Conservation (phyloP, 2,113 vertebrate genomes). For the Aegotheles bennettii region DNA sequence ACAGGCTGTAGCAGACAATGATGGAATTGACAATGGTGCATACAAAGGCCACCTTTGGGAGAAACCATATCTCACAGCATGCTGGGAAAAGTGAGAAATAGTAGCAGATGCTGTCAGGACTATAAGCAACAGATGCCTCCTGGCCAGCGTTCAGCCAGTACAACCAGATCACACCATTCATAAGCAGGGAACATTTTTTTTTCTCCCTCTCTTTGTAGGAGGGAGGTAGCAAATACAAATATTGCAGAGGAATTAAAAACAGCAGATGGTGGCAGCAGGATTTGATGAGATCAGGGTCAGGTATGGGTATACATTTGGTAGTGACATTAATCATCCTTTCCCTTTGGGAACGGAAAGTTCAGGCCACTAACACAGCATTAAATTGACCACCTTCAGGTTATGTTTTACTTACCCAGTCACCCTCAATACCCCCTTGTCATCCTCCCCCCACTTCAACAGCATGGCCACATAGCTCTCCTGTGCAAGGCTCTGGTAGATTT, state of each 20-base stretch:
- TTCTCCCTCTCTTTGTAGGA: constrained; percentile 65
- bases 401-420: constrained; percentile 64
- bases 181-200: constrained; percentile 56
- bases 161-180: constrained; percentile 76
- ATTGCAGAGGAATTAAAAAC: constrained; percentile 77
- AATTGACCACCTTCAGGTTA: constrained; percentile 63
- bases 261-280: constrained; percentile 82
- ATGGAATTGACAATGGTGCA: constrained; percentile 82
- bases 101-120: constrained; percentile 92
- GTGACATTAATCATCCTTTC: constrained; percentile 69
- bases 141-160: constrained; percentile 83
- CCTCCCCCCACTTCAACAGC: background rate
- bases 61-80: constrained; percentile 85
- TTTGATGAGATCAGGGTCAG: constrained; percentile 77
- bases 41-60: constrained; percentile 91
- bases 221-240: constrained; percentile 74
- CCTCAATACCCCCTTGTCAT: constrained; percentile 52
- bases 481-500: constrained; percentile 22
- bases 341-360: constrained; percentile 63
- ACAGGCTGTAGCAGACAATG: constrained; percentile 82
- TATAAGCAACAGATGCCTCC: constrained; percentile 91
- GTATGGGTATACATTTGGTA: constrained; percentile 70
- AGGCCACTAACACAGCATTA: constrained; percentile 54
- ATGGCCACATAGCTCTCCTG: background rate
- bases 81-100: constrained; percentile 85